Evolutionary conservation across 2,888 invertebrate species (phyloP), one percentile per base, ranked within the genome.

Genomic region (Gortyna flavago): DNA sequence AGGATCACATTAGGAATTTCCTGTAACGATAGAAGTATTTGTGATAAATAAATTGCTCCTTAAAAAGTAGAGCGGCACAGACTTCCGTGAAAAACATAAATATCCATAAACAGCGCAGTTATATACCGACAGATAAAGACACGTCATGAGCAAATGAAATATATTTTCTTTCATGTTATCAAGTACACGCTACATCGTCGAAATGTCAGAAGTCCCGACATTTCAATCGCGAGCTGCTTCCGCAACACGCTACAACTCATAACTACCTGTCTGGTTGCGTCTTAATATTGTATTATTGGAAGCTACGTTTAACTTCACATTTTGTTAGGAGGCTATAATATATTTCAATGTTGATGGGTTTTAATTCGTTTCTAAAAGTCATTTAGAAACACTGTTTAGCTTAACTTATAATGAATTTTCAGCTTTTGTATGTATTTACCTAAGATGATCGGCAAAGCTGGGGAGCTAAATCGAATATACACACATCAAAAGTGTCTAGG

Each of bases 131-230:
- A 48, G 57, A 70, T 70, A 75, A 44, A 84, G 66, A 35, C 72
- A 67, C 66, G 66, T 69, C 71, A 80, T 65, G 68, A 77, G 66
- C 81, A 79, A 76, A 70, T 78, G 75, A 72, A 79, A 64, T 38
- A 51, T 59, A 80, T 72, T 85, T 83, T 69, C 85, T 77, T 80
- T 68, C 75, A 82, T 66, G 79, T 78, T 78, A 66, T n/a, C 61
- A 66, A 69, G 75, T 44, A 71, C 80, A 80, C 72, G 79, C 54
- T 44, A 72, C 69, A 73, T 61, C 74, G 71, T 82, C 74, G 62
- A 87, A 87, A 87, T 87, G 87, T 87, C 87, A 87, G 29, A 79
- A 74, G 65, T 76, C 73, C 72, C 64, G 87, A 87, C 87, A 85
- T 85, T 87, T 87, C 87, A 85, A 85, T 87, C 69, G 73, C 32